phyloP scores from a whole-genome alignment of 2,797 vertebrate species.

The Eutrigla gurnardus region DNA sequence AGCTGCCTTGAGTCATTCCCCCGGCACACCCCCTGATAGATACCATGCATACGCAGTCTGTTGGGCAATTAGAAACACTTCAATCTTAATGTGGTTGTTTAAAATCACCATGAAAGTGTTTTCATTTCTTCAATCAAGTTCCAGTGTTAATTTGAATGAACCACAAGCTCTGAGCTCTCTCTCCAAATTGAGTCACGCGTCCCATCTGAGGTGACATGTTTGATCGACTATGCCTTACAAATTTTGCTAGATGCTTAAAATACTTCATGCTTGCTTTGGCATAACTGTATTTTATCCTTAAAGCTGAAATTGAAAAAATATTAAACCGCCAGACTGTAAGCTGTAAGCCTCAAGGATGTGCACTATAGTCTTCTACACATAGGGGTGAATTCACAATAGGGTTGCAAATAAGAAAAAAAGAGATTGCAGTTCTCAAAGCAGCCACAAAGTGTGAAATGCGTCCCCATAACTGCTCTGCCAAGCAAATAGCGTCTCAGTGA shows the following conservation, averaged over 20 bases:
- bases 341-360: constrained; percentile 38
- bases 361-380: constrained; percentile 3
- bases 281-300: constrained; percentile 9
- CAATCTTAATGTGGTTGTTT: constrained; percentile 24
- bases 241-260: neutral
- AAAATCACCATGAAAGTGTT: constrained; percentile 24
- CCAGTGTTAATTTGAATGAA: constrained; percentile 22
- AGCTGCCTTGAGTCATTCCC: constrained; percentile 27
- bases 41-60: constrained; percentile 22
- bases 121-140: constrained; percentile 22
- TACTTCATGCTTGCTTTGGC: neutral
- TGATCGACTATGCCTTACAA: neutral
- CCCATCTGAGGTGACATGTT: neutral
- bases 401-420: neutral
- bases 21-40: constrained; percentile 16
- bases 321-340: neutral
- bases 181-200: neutral
- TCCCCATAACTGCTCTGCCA: neutral
- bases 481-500: neutral
- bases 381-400: neutral
- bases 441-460: neutral
- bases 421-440: neutral
- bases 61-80: constrained; percentile 37
- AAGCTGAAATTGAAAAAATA: constrained; percentile 17
- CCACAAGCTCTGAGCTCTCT: neutral